These are phyloP conservation scores for Eupithecia exiguata DNA, from an alignment of 2,888 invertebrate genomes.

Conservation along the genomic window DNA sequence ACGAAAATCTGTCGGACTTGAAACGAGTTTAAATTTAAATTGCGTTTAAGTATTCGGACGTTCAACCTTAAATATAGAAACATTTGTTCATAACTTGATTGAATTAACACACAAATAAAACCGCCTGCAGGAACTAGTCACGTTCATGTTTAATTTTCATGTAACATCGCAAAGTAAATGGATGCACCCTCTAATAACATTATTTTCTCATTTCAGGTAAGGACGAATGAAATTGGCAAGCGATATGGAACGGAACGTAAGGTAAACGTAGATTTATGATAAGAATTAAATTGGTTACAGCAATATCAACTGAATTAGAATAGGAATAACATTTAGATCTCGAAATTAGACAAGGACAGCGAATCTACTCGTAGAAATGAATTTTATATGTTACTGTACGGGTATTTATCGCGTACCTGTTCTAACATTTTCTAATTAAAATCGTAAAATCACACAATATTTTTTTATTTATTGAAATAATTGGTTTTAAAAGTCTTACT, in stretches of 20 bases:
- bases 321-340: background rate
- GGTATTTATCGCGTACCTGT: background rate
- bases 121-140: background rate
- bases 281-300: slow-evolving; percentile 7
- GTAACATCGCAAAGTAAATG: slow-evolving; percentile 16
- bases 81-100: too few species aligned
- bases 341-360: background rate
- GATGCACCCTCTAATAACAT: slow-evolving; percentile 31
- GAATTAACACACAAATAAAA: background rate
- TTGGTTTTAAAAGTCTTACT: too few species aligned
- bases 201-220: slow-evolving; percentile 61
- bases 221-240: slow-evolving; percentile 40
- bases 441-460: too few species aligned
- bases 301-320: slow-evolving; percentile 4
- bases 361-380: background rate
- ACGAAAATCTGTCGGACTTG: too few species aligned
- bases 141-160: background rate
- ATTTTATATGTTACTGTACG: background rate
- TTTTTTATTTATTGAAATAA: too few species aligned
- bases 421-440: too few species aligned
- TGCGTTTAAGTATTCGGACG: too few species aligned
- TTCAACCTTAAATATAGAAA: too few species aligned
- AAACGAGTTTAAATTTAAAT: too few species aligned
- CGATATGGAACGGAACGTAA: slow-evolving; percentile 21
- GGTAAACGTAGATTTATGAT: slow-evolving; percentile 26